Percentiles rank a stretch among this genome's conserved stretches.
phyloP scores from a whole-genome alignment of 2,113 vertebrate genomes.

The Amblyornis subalaris region DNA sequence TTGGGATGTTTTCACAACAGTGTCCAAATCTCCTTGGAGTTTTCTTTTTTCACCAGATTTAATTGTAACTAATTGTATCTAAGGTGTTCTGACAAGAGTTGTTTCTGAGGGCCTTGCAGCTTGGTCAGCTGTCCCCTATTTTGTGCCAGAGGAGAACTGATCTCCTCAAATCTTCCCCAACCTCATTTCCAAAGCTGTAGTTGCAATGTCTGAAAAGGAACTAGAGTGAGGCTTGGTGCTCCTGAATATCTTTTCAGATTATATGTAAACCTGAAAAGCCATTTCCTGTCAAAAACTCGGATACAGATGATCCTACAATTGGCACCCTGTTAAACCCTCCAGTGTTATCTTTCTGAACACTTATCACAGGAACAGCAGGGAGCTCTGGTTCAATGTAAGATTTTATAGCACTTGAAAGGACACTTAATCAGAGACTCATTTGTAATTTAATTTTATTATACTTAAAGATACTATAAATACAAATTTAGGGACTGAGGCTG shows the following conservation, averaged over 20 bases:
- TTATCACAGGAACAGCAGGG: neutral
- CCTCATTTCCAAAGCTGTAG: neutral
- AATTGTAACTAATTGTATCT: neutral
- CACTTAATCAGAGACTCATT: slow-evolving; percentile 54
- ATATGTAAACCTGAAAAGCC: neutral
- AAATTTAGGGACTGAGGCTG: slow-evolving; percentile 38
- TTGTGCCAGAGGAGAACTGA: neutral
- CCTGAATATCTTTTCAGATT: neutral
- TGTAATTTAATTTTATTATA: slow-evolving; percentile 59
- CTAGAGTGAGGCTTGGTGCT: neutral
- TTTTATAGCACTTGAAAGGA: slow-evolving; percentile 51
- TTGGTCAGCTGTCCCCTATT: neutral
- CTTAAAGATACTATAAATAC: slow-evolving; percentile 52
- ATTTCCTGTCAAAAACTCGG: neutral
- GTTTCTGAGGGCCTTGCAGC: neutral
- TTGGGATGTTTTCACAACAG: neutral
- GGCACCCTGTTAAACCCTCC: neutral
- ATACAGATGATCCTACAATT: neutral
- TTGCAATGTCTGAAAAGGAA: neutral
- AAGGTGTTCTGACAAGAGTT: neutral
- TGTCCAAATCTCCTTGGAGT: neutral
- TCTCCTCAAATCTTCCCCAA: neutral
- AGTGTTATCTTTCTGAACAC: neutral
- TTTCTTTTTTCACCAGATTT: neutral
- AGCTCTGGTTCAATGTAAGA: neutral